phyloP scores from a whole-genome alignment of 53 echinoderm and acorn worm species.

The Patiria pectinifera region DNA sequence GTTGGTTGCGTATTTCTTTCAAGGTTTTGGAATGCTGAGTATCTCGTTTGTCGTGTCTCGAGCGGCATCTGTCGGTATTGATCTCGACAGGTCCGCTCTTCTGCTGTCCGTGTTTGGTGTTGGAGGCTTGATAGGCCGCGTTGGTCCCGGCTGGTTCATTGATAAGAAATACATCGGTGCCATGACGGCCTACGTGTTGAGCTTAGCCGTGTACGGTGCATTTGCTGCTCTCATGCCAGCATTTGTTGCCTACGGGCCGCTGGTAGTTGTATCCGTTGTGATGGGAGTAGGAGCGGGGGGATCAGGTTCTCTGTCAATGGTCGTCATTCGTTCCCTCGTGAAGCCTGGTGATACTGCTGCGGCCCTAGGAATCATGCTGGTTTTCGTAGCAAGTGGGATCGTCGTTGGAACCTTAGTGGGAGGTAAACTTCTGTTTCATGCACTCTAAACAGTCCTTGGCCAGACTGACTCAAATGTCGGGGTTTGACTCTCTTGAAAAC shows the following conservation, averaged over 20 bases:
- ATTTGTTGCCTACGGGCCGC: background rate
- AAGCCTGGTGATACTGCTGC: background rate
- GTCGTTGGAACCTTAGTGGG: background rate
- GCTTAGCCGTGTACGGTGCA: background rate
- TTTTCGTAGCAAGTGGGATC: background rate
- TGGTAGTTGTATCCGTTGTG: background rate
- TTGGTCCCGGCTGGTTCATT: conserved; percentile 23
- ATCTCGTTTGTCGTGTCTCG: background rate
- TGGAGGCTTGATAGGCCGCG: background rate
- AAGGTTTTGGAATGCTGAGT: background rate
- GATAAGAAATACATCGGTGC: conserved; percentile 31
- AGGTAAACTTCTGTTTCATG: background rate
- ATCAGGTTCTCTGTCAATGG: background rate
- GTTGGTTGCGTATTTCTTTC: background rate
- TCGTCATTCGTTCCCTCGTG: background rate
- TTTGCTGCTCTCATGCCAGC: background rate
- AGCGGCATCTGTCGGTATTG: conserved; percentile 18
- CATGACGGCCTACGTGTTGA: background rate
- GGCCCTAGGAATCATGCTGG: background rate
- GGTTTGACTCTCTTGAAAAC: no score
- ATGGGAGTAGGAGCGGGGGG: background rate
- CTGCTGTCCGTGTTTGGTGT: conserved; percentile 12
- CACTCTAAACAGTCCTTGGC: background rate
- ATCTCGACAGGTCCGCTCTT: background rate
- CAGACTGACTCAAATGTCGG: background rate